Percentiles rank a stretch among this genome's conserved stretches.
phyloP scores from a whole-genome alignment of 2,888 invertebrate genomes.

The Hyppa rectilinea region DNA sequence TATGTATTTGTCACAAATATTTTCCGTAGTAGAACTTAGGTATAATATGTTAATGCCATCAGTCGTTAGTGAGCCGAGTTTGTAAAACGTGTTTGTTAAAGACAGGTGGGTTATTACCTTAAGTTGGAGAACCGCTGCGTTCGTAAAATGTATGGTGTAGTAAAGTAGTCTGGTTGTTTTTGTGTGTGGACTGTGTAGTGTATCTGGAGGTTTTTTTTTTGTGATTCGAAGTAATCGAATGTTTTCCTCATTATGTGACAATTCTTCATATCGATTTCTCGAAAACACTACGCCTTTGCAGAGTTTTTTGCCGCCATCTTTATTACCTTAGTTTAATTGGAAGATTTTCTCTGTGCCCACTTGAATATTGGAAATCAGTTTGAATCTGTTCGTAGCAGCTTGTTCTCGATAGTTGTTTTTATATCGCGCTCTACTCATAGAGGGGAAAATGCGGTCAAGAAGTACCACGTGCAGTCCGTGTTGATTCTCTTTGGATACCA shows the following conservation, averaged over 20 bases:
- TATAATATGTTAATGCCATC: constrained; percentile 40
- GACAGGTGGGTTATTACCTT: neutral
- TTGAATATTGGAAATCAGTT: neutral
- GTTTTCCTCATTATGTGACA: neutral
- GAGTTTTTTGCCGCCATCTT: neutral
- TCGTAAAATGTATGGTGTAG: constrained; percentile 17
- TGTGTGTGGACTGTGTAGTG: constrained; percentile 23
- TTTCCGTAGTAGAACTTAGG: neutral
- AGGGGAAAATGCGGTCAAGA: neutral
- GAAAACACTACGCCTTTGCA: neutral
- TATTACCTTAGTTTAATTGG: neutral
- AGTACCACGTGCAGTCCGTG: too few relatives aligned
- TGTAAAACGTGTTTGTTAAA: constrained; percentile 42
- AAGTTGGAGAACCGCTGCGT: neutral
- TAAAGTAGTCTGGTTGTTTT: neutral
- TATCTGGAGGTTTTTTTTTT: neutral
- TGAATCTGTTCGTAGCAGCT: constrained; percentile 18
- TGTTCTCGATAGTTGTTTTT: neutral
- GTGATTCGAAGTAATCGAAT: constrained; percentile 4
- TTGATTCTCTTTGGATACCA: neutral
- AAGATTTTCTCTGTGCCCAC: neutral
- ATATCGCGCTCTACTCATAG: neutral
- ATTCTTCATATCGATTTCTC: neutral
- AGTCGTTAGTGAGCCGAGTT: constrained; percentile 22
- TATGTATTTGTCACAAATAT: neutral